Base-by-base conservation (phyloP, 1,140 invertebrate species). In the Papilio polytes region DNA sequence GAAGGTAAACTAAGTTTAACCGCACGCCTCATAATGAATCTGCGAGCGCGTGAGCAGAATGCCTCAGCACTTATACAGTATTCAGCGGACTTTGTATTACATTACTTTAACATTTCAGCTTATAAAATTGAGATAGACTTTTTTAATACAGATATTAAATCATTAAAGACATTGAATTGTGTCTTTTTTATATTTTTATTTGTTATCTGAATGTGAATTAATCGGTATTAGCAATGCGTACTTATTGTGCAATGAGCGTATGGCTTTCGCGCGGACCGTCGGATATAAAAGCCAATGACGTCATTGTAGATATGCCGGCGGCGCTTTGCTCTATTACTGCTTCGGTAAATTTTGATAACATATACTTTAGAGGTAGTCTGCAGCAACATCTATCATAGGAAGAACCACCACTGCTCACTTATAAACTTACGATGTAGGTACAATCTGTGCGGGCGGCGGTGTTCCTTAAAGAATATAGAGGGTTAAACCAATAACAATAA, bases 1-100 rank as follows among this genome's bases (percentile, higher is more conserved):
- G 74, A 76, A 76, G 74, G 74, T 51, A 51, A 76, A 76, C 48
- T 76, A 48, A 51, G 46, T 76, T 76, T 48, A 76, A 76, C 74
- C 74, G 20, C 46, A 51, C 74, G 44, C 74, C 46, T 76, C 26
- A 76, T 76, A 76, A 76, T 51, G 74, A 70, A 70, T 76, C 20
- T 76, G 12, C 15, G 48, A 26, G 46, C 74, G 48, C 74, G 74
- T 76, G 74, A 76, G 20, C 22, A 51, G 74, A 74, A 76, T 76
- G 13, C 12, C 26, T 31, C 63, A 9, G 18, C 6, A 56, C 53
- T 56, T 56, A 56, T 20, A 56, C 53, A 36, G 6, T 36, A 26
- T 12, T 15, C 63, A 36, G 63, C 26, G 13, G 63, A 36, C 26
- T 70, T 70, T 36, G 26, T 70, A 31, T 76, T 26, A 53, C 13